Evolutionary conservation across 2,113 vertebrate species (phyloP).

Genomic region (Amblyopsis rosae): DNA sequence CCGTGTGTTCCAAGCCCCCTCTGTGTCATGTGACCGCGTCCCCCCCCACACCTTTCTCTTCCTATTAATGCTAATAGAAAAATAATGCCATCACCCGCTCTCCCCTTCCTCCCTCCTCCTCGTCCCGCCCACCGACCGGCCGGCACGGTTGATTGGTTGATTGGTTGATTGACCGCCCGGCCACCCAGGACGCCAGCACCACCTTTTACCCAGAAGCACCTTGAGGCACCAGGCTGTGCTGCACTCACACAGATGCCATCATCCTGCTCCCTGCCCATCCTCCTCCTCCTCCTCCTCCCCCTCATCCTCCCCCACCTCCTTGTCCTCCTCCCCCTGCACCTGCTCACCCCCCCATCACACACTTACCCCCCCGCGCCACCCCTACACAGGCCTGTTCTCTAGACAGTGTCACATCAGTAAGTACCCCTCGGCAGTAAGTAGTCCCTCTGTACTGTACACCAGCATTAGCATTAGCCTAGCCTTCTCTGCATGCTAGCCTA

Average conservation of each 20-base stretch:
- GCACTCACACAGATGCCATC: constrained; percentile 78
- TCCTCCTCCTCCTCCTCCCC: constrained; percentile 46
- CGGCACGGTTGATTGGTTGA: constrained; percentile 60
- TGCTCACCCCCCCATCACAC: constrained; percentile 74
- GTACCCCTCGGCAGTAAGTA: constrained; percentile 77
- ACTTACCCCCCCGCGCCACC: constrained; percentile 71
- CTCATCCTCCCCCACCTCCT: constrained; percentile 66
- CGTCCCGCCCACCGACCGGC: constrained; percentile 43
- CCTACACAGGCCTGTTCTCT: constrained; percentile 70
- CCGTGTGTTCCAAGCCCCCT: constrained; percentile 16
- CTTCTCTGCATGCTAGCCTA: constrained; percentile 6
- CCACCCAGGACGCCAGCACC: constrained; percentile 75
- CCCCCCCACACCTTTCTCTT: constrained; percentile 32
- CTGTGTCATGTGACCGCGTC: constrained; percentile 40
- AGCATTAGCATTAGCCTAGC: background rate
- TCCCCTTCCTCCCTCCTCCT: constrained; percentile 63
- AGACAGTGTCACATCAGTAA: constrained; percentile 77
- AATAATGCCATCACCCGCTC: constrained; percentile 67
- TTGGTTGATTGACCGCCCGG: constrained; percentile 65
- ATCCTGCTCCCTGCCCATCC: constrained; percentile 50
- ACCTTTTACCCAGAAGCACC: constrained; percentile 79
- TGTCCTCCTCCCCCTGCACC: constrained; percentile 64
- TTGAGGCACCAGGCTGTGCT: constrained; percentile 82
- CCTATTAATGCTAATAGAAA: constrained; percentile 59
- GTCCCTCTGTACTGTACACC: constrained; percentile 45